Evolutionary conservation across 2,797 vertebrate species (phyloP), one percentile per base, ranked within the genome.

Genomic region (Propithecus deckenii): DNA sequence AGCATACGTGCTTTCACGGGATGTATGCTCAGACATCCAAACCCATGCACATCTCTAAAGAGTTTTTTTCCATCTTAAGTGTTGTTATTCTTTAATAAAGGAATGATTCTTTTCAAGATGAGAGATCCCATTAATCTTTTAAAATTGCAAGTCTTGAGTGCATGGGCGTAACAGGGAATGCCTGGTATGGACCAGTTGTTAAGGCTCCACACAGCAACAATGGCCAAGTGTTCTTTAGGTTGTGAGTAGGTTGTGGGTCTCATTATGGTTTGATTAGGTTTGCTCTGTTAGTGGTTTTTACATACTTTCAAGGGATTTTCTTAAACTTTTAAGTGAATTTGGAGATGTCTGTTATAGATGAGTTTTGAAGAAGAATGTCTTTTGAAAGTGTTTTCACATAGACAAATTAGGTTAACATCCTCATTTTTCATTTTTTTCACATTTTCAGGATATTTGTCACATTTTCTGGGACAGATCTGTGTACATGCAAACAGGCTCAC

Each of bases 401-500:
- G n/a, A 43, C 61, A 85, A 23, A 90, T 91, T 89, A 92, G 59
- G 20, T 76, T 65, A 76, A 46, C 75, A 88, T 5, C 35, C 35
- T 65, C 13, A 15, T 5, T 91, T 91, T 96, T 67, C 41, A 71
- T 83, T 69, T 59, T 57, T 67, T 48, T 87, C 63, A 46, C 57
- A 41, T 35, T 89, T 83, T 89, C 1, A 83, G 86, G 50, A 63
- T 86, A 63, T 43, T 86, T 94, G 71, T 93, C 59, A 63, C 41
- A 4, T 65, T 94, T 95, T 94, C 72, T 38, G 74, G 91, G 95
- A 81, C 93, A 95, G 67, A 14, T 52, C 14, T 95, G 76, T 87
- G 11, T 63, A 79, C 25, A 23, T 76, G 76, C 35, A 71, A 59
- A n/a, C 6, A 65, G n/a, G n/a, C 15, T 65, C 9, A 32, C 61